These are phyloP conservation scores for Pemphredon lugubris DNA, from an alignment of 2,888 invertebrate genomes.

Conservation along the genomic window DNA sequence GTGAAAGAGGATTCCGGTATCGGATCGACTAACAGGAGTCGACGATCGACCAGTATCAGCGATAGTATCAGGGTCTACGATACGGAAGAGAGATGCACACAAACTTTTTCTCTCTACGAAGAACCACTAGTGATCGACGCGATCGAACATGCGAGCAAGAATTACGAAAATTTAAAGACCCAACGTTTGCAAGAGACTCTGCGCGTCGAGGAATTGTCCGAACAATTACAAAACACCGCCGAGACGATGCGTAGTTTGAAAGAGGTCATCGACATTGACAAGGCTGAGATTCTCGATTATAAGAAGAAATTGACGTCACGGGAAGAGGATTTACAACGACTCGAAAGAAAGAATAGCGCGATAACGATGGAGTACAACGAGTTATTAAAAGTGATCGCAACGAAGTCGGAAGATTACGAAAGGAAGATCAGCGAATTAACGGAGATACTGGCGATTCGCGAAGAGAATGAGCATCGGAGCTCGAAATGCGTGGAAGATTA, in stretches of 20 bases:
- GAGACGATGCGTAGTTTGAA: constrained; percentile 57
- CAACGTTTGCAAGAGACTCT: constrained; percentile 51
- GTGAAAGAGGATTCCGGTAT: constrained; percentile 74
- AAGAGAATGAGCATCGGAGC: constrained; percentile 54
- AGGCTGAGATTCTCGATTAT: constrained; percentile 58
- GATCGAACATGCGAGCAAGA: neutral
- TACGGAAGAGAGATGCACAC: constrained; percentile 25
- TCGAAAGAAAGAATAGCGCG: constrained; percentile 52
- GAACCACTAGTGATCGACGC: no score
- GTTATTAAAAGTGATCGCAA: constrained; percentile 49
- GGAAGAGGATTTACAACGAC: neutral
- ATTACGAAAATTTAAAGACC: neutral
- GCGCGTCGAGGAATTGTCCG: constrained; percentile 59
- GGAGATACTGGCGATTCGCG: constrained; percentile 54
- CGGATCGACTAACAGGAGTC: constrained; percentile 23
- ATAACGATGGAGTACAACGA: constrained; percentile 46
- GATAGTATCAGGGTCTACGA: neutral
- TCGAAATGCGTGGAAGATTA: constrained; percentile 59
- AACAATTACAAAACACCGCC: constrained; percentile 63
- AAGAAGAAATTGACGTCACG: constrained; percentile 46
- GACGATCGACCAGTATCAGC: constrained; percentile 11
- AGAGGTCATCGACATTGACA: constrained; percentile 51
- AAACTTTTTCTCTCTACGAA: constrained; percentile 7
- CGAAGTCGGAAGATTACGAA: constrained; percentile 11
- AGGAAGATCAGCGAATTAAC: constrained; percentile 1